Evolutionary conservation across 2,888 invertebrate genomes (phyloP).

Genomic region (Spodoptera exigua): DNA sequence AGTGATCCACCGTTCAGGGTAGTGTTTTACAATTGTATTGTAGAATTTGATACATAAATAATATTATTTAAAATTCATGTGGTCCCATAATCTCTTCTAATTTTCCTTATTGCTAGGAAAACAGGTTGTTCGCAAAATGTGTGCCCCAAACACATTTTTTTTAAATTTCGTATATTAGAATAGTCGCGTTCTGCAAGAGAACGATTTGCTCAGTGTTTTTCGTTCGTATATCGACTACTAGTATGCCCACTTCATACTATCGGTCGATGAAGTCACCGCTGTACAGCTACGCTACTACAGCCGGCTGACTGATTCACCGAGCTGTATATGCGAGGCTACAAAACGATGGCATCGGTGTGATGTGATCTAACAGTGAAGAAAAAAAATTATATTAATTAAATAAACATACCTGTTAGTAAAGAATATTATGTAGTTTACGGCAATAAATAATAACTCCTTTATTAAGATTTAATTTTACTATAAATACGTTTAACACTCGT

Average conservation of each 20-base stretch:
- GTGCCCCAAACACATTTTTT: neutral
- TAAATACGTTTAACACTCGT: too few relatives aligned
- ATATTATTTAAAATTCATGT: neutral
- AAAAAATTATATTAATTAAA: too few relatives aligned
- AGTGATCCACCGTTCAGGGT: conserved; percentile 89
- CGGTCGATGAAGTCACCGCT: conserved; percentile 6
- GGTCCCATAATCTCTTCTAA: neutral
- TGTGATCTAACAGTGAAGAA: neutral
- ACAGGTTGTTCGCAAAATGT: neutral
- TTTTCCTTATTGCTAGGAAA: too few relatives aligned
- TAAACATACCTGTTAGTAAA: too few relatives aligned
- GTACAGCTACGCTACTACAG: conserved; percentile 3
- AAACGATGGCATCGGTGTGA: conserved; percentile 17
- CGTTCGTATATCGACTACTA: neutral
- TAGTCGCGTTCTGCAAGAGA: conserved; percentile 1
- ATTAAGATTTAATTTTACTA: too few relatives aligned
- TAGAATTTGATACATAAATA: conserved; percentile 37
- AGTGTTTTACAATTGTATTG: conserved; percentile 61
- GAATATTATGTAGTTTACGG: too few relatives aligned
- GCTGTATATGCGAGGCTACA: conserved; percentile 14
- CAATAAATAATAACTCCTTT: too few relatives aligned
- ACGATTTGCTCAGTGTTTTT: neutral
- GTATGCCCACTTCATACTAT: conserved; percentile 43
- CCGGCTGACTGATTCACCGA: conserved; percentile 24
- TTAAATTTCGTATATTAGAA: conserved; percentile 15